Percentiles rank a stretch among this genome's conserved stretches.
phyloP scores from a whole-genome alignment of 2,797 vertebrate species.

The Liasis olivaceus region DNA sequence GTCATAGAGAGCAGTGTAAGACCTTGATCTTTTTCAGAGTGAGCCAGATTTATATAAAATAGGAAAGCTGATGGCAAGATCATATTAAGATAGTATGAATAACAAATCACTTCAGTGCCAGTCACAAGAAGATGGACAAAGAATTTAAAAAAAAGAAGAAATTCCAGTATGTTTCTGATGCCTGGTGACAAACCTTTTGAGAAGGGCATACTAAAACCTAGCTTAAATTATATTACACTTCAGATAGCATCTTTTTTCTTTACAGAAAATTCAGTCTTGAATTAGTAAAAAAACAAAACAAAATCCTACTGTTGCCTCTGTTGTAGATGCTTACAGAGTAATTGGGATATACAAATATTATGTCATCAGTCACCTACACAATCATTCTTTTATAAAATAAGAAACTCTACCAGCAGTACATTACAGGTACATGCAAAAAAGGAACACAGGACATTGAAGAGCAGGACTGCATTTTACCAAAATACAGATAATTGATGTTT shows the following conservation, averaged over 20 bases:
- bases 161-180: not conserved
- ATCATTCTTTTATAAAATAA: not conserved
- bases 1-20: not conserved
- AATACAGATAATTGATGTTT: not conserved
- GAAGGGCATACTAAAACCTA: not conserved
- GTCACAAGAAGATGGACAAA: not conserved
- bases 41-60: not conserved
- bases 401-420: not conserved
- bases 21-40: not conserved
- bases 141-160: not conserved
- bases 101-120: not conserved
- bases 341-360: not conserved
- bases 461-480: not conserved
- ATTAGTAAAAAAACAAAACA: not conserved
- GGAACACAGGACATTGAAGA: not conserved
- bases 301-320: too few relatives aligned
- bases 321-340: not conserved
- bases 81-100: not conserved
- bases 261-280: not conserved
- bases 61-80: not conserved
- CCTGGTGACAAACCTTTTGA: not conserved
- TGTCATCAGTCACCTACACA: not conserved
- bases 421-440: not conserved
- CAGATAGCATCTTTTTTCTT: not conserved
- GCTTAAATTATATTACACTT: not conserved